Evolutionary conservation across 53 echinoderm and acorn worm genomes (phyloP), one percentile per base, ranked within the genome.

Genomic region (Hippasteria phrygiana): DNA sequence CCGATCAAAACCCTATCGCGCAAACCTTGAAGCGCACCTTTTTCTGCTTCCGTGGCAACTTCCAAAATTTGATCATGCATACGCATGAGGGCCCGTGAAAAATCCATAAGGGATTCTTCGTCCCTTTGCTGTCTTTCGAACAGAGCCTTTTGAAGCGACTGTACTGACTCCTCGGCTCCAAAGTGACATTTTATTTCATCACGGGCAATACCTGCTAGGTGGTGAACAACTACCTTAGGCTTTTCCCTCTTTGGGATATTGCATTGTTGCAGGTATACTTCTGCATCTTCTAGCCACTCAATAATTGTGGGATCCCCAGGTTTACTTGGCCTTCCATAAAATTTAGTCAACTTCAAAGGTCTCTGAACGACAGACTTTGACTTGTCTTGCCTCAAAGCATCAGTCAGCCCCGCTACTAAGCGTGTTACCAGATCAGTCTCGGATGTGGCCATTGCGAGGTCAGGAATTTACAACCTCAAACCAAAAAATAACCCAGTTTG

Each of bases 181-280:
- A 78, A 78, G 5, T 78, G 78, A 27, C 78, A 78, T 38, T 78
- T 56, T 10, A 78, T 38, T 26, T 78, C 78, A 37, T 78, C 78
- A 39, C 13, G 55, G 37, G 78, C 78, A 33, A 37, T 27, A 16
- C 56, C 78, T 26, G 1, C 56, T 0, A 56, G 24, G 39, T 78
- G 78, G 18, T 78, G 56, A 20, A 78, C 36, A 35, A 55, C 24
- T 55, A 78, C 78, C 6, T 54, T 34, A 0, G 78, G 55, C 55
- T n/a, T 50, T 22, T 77, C 77, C 14, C 53, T 3, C 33, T 53
- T n/a, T 13, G 51, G 51, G 16, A 77, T 53, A n/a, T 36, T 31
- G 31, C 77, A 77, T 35, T 77, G 35, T 53, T 77, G 34, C 31
- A 50, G 13, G 29, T 77, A 78, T 11, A 36, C 20, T 17, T 78